Base-by-base conservation (phyloP, 2,888 invertebrate genomes). In the Acanthoscelides obtectus region DNA sequence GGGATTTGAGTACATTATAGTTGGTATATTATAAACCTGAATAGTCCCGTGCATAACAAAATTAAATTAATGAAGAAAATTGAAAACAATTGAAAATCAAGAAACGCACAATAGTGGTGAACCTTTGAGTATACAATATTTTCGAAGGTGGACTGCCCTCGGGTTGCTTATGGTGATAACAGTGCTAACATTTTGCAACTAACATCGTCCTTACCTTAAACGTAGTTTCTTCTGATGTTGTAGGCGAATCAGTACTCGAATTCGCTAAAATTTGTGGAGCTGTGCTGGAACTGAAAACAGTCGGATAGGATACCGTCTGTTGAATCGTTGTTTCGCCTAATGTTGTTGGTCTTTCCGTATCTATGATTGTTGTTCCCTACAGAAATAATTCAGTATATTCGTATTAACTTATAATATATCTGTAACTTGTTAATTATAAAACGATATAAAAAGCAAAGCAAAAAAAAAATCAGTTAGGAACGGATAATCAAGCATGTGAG, bases 201-300 rank as follows among this genome's bases (percentile, higher is more conserved):
- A n/a, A n/a, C n/a, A n/a, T n/a, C n/a, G n/a, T n/a, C n/a, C n/a
- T 21, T 20, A 66, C 66, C 66, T 66, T 22, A 19, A 22, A 22
- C 5, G 79, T 79, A 22, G 79, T 75, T n/a, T 78, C 70, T 69
- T 73, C 74, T n/a, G 70, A 64, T 22, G 77, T 73, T 12, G 78
- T 77, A n/a, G 77, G 76, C 2, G 77, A 71, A 5, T 79, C 74
- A 2, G 79, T 78, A 0, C 81, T 77, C 45, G 45, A 12, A 45
- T 45, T 45, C 17, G 45, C 45, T 45, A 45, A 45, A 8, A 78
- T 74, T n/a, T 79, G 66, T 0, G 77, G 72, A 0, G 80, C 78
- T 0, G 81, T 45, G 45, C 45, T 45, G 12, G 45, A 45, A 12
- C 45, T 45, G 17, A 45, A 45, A 12, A 17, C 5, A 45, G 45